Evolutionary conservation across 1,140 invertebrate genomes (phyloP), one percentile per base, ranked within the genome.

Genomic region (Brachionus manjavacas): DNA sequence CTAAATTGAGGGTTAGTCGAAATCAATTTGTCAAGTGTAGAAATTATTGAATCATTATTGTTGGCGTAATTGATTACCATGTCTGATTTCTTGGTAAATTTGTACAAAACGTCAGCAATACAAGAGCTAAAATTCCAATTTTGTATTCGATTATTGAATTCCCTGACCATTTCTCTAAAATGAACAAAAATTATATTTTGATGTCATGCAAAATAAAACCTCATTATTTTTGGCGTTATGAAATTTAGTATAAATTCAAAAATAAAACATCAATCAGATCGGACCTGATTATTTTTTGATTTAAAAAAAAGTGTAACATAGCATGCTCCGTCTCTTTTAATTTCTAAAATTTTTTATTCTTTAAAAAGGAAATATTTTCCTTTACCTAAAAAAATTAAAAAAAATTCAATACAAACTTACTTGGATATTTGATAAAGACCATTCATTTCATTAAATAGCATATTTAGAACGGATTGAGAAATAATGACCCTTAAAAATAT

Each of bases 51-150:
- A 11, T 76, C 72, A 46, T 23, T 76, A 12, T 76, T 76, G n/a
- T 76, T 76, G 9, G 43, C 72, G 28, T 76, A 76, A 28, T 76
- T 76, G 11, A 76, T 49, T 12, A 49, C 12, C 4, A 28, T 23
- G 23, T 76, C 41, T 9, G 20, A 49, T 25, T 49, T 76, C 49
- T 31, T 49, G 4, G 43, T 49, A 43, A 76, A 49, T 76, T 25
- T 76, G 14, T 49, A 8, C 43, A 76, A 52, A 3, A 76, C 20
- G 14, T 76, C 72, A 76, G 23, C 72, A 25, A 76, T 49, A 46
- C 72, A 76, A 49, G 43, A 76, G n/a, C 43, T 76, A n/a, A 76
- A 76, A 49, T 11, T 52, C 72, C 72, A 76, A 49, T 76, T 49
- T 49, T 76, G 41, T 6, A 76, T 2, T 25, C 72, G 52, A 12